Base-by-base conservation (phyloP, 2,797 vertebrate genomes). In the Muscicapa comitata region DNA sequence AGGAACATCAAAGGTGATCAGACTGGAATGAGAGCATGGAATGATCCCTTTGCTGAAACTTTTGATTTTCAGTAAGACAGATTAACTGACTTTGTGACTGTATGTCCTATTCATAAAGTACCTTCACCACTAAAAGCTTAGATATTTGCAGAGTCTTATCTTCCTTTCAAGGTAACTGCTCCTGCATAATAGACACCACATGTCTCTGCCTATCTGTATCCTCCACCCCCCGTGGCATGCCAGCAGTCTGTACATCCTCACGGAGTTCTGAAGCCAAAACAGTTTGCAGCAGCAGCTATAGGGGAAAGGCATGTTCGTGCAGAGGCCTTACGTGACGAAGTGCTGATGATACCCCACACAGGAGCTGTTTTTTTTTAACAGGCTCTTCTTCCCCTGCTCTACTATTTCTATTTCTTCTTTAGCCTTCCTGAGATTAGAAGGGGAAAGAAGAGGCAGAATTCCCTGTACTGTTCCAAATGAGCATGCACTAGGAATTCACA, bases 211-310 rank as follows among this genome's bases (percentile, higher is more conserved):
- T 40, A 53, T 23, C 37, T 76, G 43, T 40, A 51, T 26, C 35
- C 55, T 58, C 17, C n/a, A 48, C 25, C 26, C 33, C 37, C 10
- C 0, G 3, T 51, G 51, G 40, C 38, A 28, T 4, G 1, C 35
- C 63, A 28, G 66, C 29, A 1, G 1, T 16, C 24, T 42, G 43
- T 15, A n/a, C 1, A 0, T 48, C 53, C 31, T 73, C 26, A 33
- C 8, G 0, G 0, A 51, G 15, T 35, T 61, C 63, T 62, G 82
- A 73, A 82, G 40, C 38, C 63, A 82, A 73, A 54, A 6, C 17
- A 25, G 24, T 31, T 75, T 26, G 35, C 55, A 73, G 55, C 40
- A 86, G 68, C 47, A 66, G 40, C 42, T 45, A 13, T 0, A 38
- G 40, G 17, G 61, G 8, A 59, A 43, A 61, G 25, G 65, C 31